Conservation (phyloP, 2,113 vertebrate genomes). For the Chlamydotis undulata region DNA sequence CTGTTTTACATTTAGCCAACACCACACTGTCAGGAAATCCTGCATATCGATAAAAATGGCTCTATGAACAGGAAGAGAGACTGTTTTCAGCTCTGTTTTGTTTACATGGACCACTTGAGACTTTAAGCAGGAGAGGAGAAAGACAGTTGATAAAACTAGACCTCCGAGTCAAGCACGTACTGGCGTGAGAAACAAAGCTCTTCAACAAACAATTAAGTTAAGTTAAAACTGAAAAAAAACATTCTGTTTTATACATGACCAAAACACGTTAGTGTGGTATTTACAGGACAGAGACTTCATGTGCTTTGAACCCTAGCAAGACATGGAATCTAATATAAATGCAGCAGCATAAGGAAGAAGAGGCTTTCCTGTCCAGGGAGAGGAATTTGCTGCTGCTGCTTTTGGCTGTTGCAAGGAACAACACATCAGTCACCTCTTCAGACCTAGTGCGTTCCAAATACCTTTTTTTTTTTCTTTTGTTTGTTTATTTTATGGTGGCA, state of each 20-base stretch:
- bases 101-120: constrained; percentile 82
- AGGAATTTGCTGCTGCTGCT: constrained; percentile 33
- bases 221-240: constrained; percentile 68
- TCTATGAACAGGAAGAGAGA: constrained; percentile 62
- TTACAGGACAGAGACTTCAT: constrained; percentile 56
- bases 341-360: constrained; percentile 13
- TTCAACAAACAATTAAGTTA: constrained; percentile 73
- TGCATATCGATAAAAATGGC: constrained; percentile 83
- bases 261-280: constrained; percentile 65
- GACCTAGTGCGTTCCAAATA: constrained; percentile 64
- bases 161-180: constrained; percentile 23
- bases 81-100: constrained; percentile 78
- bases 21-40: constrained; percentile 92
- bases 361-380: constrained; percentile 11
- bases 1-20: constrained; percentile 93
- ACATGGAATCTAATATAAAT: constrained; percentile 4
- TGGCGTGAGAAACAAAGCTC: constrained; percentile 57
- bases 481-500: constrained; percentile 44
- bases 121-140: constrained; percentile 67
- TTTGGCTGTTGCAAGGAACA: constrained; percentile 35
- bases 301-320: constrained; percentile 47
- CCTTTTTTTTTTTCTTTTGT: neutral
- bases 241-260: constrained; percentile 82
- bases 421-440: constrained; percentile 28
- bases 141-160: constrained; percentile 51